Conservation (phyloP, 2,797 vertebrate genomes). For the Chloroceryle amazona region DNA sequence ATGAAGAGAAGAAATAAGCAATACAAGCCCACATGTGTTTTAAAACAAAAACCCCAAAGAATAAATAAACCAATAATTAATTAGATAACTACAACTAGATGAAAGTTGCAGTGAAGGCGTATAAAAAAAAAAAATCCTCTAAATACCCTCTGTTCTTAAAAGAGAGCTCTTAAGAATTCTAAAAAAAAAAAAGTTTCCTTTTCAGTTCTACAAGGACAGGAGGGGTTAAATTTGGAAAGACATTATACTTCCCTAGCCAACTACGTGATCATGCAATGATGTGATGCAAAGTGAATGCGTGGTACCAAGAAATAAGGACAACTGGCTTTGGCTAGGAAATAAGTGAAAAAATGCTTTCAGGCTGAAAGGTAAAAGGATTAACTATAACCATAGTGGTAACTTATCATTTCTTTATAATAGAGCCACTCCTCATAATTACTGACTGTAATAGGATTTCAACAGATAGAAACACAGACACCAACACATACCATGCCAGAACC, state of each 20-base stretch:
- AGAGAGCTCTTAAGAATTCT: neutral
- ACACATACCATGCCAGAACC: neutral
- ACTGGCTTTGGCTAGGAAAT: neutral
- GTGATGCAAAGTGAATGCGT: neutral
- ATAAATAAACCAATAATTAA: neutral
- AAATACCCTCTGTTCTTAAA: neutral
- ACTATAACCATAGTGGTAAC: no score
- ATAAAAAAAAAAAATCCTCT: neutral
- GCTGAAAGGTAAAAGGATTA: no score
- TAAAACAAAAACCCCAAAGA: neutral
- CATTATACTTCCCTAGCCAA: neutral
- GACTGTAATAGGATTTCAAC: neutral
- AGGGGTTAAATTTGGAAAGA: neutral
- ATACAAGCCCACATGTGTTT: neutral
- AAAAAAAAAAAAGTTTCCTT: neutral
- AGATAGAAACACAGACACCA: neutral
- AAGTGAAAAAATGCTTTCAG: neutral
- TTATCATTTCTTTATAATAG: no score
- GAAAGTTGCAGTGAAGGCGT: fast-evolving
- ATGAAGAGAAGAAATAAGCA: neutral
- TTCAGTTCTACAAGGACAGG: neutral
- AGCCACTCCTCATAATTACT: no score
- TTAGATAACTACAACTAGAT: neutral
- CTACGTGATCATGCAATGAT: fast-evolving
- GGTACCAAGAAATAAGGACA: neutral